A percentile compares a stretch with the other conserved stretches of the same genome.
These are phyloP conservation scores for Andricus quercusramuli DNA, from an alignment of 2,888 invertebrate species.

Conservation along the genomic window DNA sequence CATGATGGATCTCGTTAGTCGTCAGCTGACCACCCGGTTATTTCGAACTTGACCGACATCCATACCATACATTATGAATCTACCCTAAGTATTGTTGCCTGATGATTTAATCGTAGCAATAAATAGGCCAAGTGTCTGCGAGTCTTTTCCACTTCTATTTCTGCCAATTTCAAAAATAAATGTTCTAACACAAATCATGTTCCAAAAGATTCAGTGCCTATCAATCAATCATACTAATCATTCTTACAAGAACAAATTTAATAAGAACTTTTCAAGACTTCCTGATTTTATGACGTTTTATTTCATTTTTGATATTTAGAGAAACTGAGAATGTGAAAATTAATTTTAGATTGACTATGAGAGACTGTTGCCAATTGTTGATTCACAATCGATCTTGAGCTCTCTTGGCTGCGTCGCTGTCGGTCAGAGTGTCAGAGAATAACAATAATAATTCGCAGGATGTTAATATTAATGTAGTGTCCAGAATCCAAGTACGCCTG, in stretches of 20 bases:
- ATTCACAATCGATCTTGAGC: neutral
- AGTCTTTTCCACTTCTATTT: slow-evolving; percentile 20
- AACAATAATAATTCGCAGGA: slow-evolving; percentile 28
- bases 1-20: slow-evolving; percentile 39
- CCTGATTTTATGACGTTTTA: neutral
- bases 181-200: slow-evolving; percentile 20
- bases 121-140: slow-evolving; percentile 26
- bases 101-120: slow-evolving; percentile 38
- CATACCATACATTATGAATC: slow-evolving; percentile 25
- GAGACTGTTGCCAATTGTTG: slow-evolving; percentile 2
- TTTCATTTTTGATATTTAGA: neutral
- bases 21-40: slow-evolving; percentile 34
- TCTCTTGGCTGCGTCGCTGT: neutral
- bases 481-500: slow-evolving; percentile 28
- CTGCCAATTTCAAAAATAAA: slow-evolving; percentile 33
- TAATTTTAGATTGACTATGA: neutral
- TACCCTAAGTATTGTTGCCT: slow-evolving; percentile 27
- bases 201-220: neutral
- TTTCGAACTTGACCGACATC: slow-evolving; percentile 39
- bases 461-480: slow-evolving; percentile 30
- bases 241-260: neutral
- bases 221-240: slow-evolving; percentile 7
- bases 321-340: neutral
- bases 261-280: neutral
- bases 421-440: neutral